These are phyloP conservation scores for Helicorthomorpha holstii DNA, from an alignment of 1,140 invertebrate species.

Conservation along the genomic window DNA sequence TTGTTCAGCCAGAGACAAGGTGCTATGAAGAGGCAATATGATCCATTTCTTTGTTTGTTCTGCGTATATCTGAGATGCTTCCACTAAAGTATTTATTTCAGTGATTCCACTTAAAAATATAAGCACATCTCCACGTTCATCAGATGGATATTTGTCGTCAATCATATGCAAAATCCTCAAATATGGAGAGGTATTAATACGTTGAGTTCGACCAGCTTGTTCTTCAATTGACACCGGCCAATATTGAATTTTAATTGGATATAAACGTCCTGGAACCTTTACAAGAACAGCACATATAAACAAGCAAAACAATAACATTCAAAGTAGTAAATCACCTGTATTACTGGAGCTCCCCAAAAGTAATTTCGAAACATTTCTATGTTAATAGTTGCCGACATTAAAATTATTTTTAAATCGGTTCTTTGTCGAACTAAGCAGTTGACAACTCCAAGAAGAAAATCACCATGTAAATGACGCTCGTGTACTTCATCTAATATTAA, in stretches of 20 bases:
- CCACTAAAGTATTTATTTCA: conserved; percentile 80
- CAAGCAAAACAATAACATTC: neutral
- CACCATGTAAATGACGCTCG: conserved; percentile 85
- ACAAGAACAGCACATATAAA: neutral
- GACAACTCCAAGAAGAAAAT: conserved; percentile 82
- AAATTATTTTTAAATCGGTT: conserved; percentile 68
- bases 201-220: conserved; percentile 42
- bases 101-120: conserved; percentile 92
- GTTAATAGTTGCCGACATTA: conserved; percentile 99
- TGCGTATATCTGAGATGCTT: conserved; percentile 68
- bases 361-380: conserved; percentile 79
- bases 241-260: conserved; percentile 79
- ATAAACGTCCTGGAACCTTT: conserved; percentile 81
- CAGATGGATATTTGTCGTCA: conserved; percentile 64
- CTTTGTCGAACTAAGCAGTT: conserved; percentile 71
- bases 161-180: conserved; percentile 81
- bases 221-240: conserved; percentile 59
- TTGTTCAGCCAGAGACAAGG: conserved; percentile 81
- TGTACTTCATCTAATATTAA: conserved; percentile 91
- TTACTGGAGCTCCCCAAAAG: conserved; percentile 66
- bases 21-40: conserved; percentile 84
- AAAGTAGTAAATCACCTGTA: conserved; percentile 38
- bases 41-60: conserved; percentile 76
- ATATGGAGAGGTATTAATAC: conserved; percentile 79
- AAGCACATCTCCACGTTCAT: conserved; percentile 84